Base-by-base conservation (phyloP, 2,113 vertebrate species). In the Myrmecophaga tridactyla region DNA sequence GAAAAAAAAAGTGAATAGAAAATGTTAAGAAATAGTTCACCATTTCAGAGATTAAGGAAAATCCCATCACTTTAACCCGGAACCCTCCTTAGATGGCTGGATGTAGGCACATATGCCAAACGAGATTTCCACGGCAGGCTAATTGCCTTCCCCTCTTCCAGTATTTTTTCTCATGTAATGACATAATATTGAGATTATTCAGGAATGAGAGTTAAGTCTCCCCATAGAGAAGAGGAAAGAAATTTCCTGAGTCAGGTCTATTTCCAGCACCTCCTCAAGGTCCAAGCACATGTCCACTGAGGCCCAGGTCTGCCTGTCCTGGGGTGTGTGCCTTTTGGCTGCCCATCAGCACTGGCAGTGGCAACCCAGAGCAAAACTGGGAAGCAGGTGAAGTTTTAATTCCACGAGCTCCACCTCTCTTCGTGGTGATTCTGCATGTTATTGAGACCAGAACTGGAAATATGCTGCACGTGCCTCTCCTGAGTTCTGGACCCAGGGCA, bases 31-130 rank as follows among this genome's bases (percentile, higher is more conserved):
- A 73, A 65, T 8, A 89, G 10, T 65, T 94, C 12, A 72, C 23
- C 21, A 31, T 93, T 96, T 92, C 75, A 93, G 18, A 94, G 46
- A 23, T 67, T 82, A 65, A 81, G 27, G 29, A 81, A 58, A 60
- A 80, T 27, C 6, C n/a, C 23, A 41, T 72, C 43, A 11, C 25
- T 72, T 39, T 60, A 14, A 56, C 34, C 58, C 18, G 60, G 78
- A 67, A 51, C 5, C 84, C 63, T 76, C 21, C 9, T 56, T 67
- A 20, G 76, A 58, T 53, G 21, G 21, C 18, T 51, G 18, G 4
- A 65, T 83, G 25, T 67, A 36, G 48, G 39, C 88, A 94, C 18
- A 60, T 15, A 77, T 63, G 20, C 3, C 36, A 86, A 86, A 27
- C 4, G 31, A 6, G 36, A 65, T 89, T 73, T 46, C 85, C n/a